These are phyloP conservation scores for Axinella damicornis DNA, from an alignment of 37 sponge, comb jelly and placozoan species.

Conservation along the genomic window DNA sequence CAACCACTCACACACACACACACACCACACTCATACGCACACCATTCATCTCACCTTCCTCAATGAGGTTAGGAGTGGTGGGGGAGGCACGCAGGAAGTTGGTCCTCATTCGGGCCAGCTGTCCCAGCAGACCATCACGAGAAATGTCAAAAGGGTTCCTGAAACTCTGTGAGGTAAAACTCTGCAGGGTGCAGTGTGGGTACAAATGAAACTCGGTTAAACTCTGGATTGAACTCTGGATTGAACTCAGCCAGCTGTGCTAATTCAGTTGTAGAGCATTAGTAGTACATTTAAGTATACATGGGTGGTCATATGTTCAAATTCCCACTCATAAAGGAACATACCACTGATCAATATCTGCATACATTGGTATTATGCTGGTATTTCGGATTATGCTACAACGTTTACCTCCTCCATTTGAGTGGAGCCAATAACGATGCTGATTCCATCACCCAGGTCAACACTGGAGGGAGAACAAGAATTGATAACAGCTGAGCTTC, in stretches of 20 bases:
- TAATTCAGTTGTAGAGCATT: not conserved
- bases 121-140: slow-evolving; percentile 61
- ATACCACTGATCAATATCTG: too few species aligned
- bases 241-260: too few species aligned
- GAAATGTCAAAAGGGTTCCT: slow-evolving; percentile 84
- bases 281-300: not conserved
- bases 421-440: slow-evolving; percentile 67
- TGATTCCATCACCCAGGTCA: slow-evolving; percentile 67
- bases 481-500: too few species aligned
- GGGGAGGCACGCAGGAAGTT: slow-evolving; percentile 62
- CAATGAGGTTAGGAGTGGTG: slow-evolving; percentile 46
- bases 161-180: slow-evolving; percentile 55
- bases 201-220: not conserved
- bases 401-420: slow-evolving; percentile 19
- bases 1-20: not conserved
- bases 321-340: too few species aligned
- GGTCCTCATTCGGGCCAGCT: slow-evolving; percentile 73
- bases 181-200: not conserved
- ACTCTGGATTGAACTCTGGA: not conserved
- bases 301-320: not conserved
- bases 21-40: not conserved
- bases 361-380: too few species aligned
- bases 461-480: slow-evolving; percentile 17
- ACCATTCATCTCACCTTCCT: slow-evolving; percentile 52
- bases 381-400: too few species aligned